Evolutionary conservation across 2,113 vertebrate genomes (phyloP).

Genomic region (Hippocampus comes): DNA sequence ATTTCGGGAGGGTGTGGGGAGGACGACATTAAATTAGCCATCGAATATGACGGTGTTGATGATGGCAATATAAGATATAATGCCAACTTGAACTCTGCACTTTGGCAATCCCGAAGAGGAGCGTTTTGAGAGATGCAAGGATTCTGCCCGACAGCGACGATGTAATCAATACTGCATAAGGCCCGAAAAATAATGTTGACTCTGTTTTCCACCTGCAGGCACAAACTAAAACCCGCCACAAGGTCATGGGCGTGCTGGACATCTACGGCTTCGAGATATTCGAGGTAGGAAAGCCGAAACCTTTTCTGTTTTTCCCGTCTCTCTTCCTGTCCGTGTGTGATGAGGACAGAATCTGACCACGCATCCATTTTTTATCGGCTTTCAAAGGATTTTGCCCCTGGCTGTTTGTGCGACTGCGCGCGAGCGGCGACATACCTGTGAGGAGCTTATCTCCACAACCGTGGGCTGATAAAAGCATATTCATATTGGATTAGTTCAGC

Average conservation of each 20-base stretch:
- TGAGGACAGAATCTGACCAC: conserved; percentile 18
- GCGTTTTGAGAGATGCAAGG: background rate
- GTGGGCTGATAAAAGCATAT: conserved; percentile 27
- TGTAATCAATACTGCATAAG: background rate
- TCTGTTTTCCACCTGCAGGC: conserved; percentile 72
- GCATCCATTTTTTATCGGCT: conserved; percentile 17
- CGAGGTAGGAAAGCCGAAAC: conserved; percentile 79
- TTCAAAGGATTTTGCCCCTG: conserved; percentile 15
- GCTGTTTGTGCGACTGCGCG: conserved; percentile 19
- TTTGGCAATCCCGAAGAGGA: background rate
- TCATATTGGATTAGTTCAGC: conserved; percentile 50
- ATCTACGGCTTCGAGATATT: conserved; percentile 99
- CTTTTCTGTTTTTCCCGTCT: background rate
- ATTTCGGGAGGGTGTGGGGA: too few species aligned
- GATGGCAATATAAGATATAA: background rate
- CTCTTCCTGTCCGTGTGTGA: background rate
- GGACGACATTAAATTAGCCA: too few species aligned
- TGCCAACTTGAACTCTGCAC: too few species aligned
- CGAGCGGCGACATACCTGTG: conserved; percentile 24
- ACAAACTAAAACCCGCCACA: conserved; percentile 90
- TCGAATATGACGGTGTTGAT: too few species aligned
- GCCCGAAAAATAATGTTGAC: conserved; percentile 11
- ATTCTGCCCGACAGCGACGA: background rate
- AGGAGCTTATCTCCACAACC: conserved; percentile 27
- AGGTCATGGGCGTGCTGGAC: conserved; percentile 98